Base-by-base conservation (phyloP, 2,113 vertebrate genomes). In the Lasiurus borealis region DNA sequence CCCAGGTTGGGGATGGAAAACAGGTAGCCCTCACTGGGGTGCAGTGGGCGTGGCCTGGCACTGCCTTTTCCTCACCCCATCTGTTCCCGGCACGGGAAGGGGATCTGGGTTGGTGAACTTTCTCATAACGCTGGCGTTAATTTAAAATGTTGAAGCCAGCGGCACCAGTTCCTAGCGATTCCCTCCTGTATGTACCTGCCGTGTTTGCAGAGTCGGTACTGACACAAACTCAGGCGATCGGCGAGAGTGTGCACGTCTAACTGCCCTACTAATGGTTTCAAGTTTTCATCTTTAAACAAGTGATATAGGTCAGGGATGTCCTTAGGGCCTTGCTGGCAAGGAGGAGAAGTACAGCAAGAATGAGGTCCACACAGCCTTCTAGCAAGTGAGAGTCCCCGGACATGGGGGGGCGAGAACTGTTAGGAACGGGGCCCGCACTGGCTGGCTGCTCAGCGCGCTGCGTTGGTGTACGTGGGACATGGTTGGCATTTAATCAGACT, bases 401-500 rank as follows among this genome's bases (percentile, higher is more conserved):
- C 36, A 7, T 8, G 57, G 19, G 57, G 57, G 8, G 36, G 57
- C 25, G 3, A 3, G 11, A 40, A 4, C 36, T 64, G 40, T 46
- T 29, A 19, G 57, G 15, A 31, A 12, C 3, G 34, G 2, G 25
- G 57, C 54, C 21, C 21, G 0, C 80, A 7, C 12, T 31, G 57
- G 31, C 27, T 4, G 27, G 25, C 21, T 15, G 34, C 25, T 2
- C 29, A 15, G 78, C 2, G 1, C 25, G 57, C 40, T 1, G 46
- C 62, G 7, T 0, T n/a, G 31, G 6, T 15, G 14, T 11, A 15
- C 16, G 19, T 10, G 8, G 31, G 29, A 27, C 1, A 9, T 36
- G 7, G 83, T 85, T 36, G 64, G n/a, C 46, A 8, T 66, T 52
- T n/a, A 98, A 98, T 97, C 94, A 91, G 93, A 97, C 98, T 93